Base-by-base conservation (phyloP, 2,888 invertebrate genomes). In the Netelia virgata region DNA sequence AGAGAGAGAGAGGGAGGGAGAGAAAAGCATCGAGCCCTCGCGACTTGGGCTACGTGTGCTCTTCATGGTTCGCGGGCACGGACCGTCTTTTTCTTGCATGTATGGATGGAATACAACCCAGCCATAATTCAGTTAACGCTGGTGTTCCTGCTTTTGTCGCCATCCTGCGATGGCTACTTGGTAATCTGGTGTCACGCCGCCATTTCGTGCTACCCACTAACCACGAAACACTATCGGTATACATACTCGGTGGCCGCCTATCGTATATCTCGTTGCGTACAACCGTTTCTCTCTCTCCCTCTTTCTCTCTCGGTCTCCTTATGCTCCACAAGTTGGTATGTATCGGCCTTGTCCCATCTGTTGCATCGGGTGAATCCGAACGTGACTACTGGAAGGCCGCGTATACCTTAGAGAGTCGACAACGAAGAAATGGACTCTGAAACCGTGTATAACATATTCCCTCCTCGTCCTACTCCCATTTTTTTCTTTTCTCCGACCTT, bases 71-170 rank as follows among this genome's bases (percentile, higher is more conserved):
- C 3, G 14, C 10, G 47, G 14, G 47, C 47, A 47, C 18, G 10
- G 11, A 28, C 47, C 41, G 59, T 64, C 59, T 88, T 89, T 89
- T 89, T 84, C 82, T 82, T 83, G 83, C 82, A 3, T 50, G 64
- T 41, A 36, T 20, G 28, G 66, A 47, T 76, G 59, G n/a, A 55
- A 70, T 43, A 64, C 50, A 55, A 23, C 28, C 68, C 70, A 59
- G 75, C 61, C 64, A 66, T 63, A 81, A 84, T 81, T 81, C 73
- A 59, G 64, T 76, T 73, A 70, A 57, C 55, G 43, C 69, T 28
- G 9, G 18, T 64, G 55, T 20, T 18, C 3, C 55, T 77, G 20
- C 57, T 23, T 41, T 69, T 28, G 73, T 70, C 16, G 68, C 55
- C 41, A 11, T 63, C 68, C 53, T 47, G 36, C 18, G 10, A 23